phyloP scores from a whole-genome alignment of 2,797 vertebrate genomes.

The Pangasius djambal region DNA sequence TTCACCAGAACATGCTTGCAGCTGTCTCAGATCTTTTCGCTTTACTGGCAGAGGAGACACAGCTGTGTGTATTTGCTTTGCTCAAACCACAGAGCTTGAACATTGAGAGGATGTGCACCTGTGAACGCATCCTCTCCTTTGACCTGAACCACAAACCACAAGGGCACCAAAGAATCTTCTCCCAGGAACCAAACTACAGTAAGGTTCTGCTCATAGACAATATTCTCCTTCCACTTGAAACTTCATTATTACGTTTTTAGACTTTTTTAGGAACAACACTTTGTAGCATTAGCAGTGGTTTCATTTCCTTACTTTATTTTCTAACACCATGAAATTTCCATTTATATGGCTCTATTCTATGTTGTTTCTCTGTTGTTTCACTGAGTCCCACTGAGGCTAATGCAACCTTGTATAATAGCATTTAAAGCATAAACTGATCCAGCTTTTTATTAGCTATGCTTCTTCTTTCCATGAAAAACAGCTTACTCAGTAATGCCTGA shows the following conservation, averaged over 20 bases:
- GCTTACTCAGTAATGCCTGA: not conserved
- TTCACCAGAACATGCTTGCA: not conserved
- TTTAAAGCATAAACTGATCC: not conserved
- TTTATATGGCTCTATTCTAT: not conserved
- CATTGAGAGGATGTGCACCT: slow-evolving; percentile 73
- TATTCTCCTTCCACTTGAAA: not conserved
- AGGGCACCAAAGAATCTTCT: slow-evolving; percentile 54
- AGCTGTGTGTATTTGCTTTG: slow-evolving; percentile 71
- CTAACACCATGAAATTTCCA: not conserved
- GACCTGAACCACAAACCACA: slow-evolving; percentile 71
- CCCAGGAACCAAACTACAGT: not conserved
- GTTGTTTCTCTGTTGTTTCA: not conserved
- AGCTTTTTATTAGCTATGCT: not conserved
- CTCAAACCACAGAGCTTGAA: slow-evolving; percentile 70
- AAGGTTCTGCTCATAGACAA: not conserved
- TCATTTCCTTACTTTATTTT: slow-evolving; percentile 10
- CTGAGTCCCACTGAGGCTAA: not conserved
- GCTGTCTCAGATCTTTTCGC: slow-evolving; percentile 29
- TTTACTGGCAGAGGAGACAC: slow-evolving; percentile 41
- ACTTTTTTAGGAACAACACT: not conserved
- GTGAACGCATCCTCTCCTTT: slow-evolving; percentile 64
- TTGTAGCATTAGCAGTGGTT: not conserved
- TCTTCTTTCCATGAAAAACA: not conserved
- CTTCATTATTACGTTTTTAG: not conserved
- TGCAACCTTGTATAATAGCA: not conserved